phyloP scores from a whole-genome alignment of 2,797 vertebrate genomes.

The Cynodonichthys magdalenae region DNA sequence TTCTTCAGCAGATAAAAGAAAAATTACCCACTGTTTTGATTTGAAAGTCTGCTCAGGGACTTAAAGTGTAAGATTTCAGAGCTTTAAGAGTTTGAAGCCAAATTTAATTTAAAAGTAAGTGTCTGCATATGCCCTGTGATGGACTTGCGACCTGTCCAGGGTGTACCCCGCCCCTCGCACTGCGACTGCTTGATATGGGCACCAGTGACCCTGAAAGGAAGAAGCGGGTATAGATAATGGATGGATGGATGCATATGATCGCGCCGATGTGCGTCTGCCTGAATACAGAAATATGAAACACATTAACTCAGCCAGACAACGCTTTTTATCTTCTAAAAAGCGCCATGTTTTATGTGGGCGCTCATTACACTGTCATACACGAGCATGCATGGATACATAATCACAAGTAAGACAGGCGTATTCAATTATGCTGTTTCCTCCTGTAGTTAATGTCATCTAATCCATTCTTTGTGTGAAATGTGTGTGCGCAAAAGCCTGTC shows the following conservation, averaged over 20 bases:
- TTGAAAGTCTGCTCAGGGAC: conserved; percentile 43
- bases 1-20: conserved; percentile 46
- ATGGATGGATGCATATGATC: conserved; percentile 67
- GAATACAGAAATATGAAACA: conserved; percentile 8
- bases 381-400: conserved; percentile 2
- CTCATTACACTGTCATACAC: conserved; percentile 72
- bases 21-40: conserved; percentile 45
- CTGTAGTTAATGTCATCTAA: conserved; percentile 71
- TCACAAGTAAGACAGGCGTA: conserved; percentile 32
- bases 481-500: conserved; percentile 58
- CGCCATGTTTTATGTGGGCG: conserved; percentile 68
- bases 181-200: too few species aligned
- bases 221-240: too few species aligned
- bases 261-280: conserved; percentile 67
- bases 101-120: conserved; percentile 11
- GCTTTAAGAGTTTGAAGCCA: conserved; percentile 9
- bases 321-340: conserved; percentile 68
- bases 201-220: too few species aligned
- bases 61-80: conserved; percentile 33
- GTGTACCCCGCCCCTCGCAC: too few species aligned
- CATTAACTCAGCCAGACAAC: conserved; percentile 39
- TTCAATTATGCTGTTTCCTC: conserved; percentile 71
- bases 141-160: too few species aligned
- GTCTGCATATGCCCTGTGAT: conserved; percentile 68
- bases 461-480: conserved; percentile 37